phyloP scores from a whole-genome alignment of 2,797 vertebrate species.

The Tapera naevia region DNA sequence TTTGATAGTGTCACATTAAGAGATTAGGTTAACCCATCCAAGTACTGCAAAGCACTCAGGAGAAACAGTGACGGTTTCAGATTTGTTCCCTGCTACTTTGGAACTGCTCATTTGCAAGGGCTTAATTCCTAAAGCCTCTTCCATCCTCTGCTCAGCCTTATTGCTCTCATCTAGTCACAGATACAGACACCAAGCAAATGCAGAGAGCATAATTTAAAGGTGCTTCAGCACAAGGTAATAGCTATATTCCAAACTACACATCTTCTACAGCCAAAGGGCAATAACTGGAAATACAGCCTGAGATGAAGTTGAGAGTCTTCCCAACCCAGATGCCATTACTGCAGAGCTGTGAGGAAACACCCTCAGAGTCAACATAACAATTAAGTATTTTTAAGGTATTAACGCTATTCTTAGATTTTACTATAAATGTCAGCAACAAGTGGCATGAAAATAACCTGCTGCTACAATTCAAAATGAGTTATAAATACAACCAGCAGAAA shows the following conservation, averaged over 20 bases:
- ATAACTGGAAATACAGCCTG: neutral
- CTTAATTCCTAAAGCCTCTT: neutral
- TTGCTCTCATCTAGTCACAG: neutral
- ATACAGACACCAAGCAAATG: rapidly evolving
- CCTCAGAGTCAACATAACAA: neutral
- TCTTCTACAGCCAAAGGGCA: neutral
- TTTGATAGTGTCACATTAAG: neutral
- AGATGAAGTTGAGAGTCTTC: neutral
- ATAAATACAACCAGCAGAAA: neutral
- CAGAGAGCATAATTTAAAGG: neutral
- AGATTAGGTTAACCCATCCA: neutral
- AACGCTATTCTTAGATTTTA: neutral
- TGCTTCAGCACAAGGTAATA: neutral
- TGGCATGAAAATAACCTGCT: neutral
- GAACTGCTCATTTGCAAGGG: neutral
- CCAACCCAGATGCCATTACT: neutral
- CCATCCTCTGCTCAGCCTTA: neutral
- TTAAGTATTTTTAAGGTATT: neutral
- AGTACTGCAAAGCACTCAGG: neutral
- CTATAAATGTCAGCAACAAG: neutral
- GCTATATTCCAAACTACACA: neutral
- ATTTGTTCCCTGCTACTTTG: neutral
- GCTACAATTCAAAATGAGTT: neutral
- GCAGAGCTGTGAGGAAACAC: neutral
- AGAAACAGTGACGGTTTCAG: neutral